These are phyloP conservation scores for Lathamus discolor DNA, from an alignment of 2,113 vertebrate genomes.

Conservation along the genomic window DNA sequence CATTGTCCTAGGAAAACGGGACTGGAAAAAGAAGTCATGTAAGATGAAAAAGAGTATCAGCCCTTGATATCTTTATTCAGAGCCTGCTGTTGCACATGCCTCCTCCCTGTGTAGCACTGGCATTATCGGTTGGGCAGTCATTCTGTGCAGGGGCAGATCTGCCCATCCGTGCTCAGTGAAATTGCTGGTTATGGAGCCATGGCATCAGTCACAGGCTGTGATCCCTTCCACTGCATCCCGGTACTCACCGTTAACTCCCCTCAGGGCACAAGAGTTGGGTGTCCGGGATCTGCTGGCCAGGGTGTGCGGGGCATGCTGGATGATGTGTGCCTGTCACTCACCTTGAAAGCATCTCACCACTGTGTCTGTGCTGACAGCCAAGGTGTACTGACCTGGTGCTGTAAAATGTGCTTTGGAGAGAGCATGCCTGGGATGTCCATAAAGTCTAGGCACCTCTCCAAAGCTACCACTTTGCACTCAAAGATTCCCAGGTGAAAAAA, in stretches of 20 bases:
- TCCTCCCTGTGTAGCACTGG: accelerated
- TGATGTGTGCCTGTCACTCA: background rate
- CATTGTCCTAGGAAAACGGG: background rate
- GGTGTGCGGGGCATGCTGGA: background rate
- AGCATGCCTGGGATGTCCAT: accelerated
- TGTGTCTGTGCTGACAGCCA: background rate
- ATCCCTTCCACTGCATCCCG: accelerated
- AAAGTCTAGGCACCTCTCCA: background rate
- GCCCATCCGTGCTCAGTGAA: accelerated
- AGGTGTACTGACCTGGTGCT: background rate
- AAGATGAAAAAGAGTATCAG: background rate
- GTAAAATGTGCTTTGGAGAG: background rate
- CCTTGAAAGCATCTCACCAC: accelerated
- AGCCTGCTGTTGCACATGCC: background rate
- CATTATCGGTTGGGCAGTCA: background rate
- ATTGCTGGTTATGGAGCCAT: accelerated
- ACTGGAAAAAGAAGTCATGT: background rate
- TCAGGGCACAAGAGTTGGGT: accelerated
- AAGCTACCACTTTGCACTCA: background rate
- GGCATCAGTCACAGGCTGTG: too few relatives aligned
- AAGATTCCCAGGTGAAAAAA: background rate
- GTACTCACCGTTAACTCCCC: too few relatives aligned
- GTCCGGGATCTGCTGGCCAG: accelerated
- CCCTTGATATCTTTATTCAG: background rate
- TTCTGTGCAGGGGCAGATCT: background rate